Base-by-base conservation (phyloP, 2,797 vertebrate species). In the Arremon brunneinucha region DNA sequence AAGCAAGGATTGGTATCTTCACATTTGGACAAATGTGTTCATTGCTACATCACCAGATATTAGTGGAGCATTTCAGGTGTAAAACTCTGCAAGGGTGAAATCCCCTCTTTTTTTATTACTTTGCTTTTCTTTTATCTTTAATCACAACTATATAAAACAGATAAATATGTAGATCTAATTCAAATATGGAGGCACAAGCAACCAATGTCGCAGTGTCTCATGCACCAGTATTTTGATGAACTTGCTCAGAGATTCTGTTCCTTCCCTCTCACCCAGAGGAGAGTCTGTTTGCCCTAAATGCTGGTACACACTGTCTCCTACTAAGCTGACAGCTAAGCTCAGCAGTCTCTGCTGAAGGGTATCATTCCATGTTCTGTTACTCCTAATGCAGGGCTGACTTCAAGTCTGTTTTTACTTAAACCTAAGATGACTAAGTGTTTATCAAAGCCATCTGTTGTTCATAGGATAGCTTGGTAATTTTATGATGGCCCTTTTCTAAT, bases 341-440 rank as follows among this genome's bases (percentile, higher is more conserved):
- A 28, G 71, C 64, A 59, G 23, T 27, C 76, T 59, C 84, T 85
- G 60, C 65, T 94, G 62, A 85, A 77, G 68, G 26, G n/a, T 82
- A 92, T 77, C 60, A 75, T 16, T 90, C 68, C 65, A 68, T 70
- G 59, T 67, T 82, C 86, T 62, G 8, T 67, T 70, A 59, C 28
- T 92, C 52, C 82, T 78, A 77, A 72, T 67, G 64, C 65, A 70
- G 77, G 67, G 44, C 80, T 97, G 93, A 97, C 87, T 76, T 87
- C 46, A 87, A 92, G 82, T 91, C 95, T 97, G 97, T 22, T 97
- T 97, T 95, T 87, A 93, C 92, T 97, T 97, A 96, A 95, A 96
- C 49, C 23, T 26, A 57, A 53, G 63, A 88, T 81, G 90, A 92
- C 56, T 91, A 90, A 94, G 65, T 87, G 82, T 94, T 97, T 95